These are phyloP conservation scores for Laterallus jamaicensis DNA, from an alignment of 2,113 vertebrate species.

Conservation along the genomic window DNA sequence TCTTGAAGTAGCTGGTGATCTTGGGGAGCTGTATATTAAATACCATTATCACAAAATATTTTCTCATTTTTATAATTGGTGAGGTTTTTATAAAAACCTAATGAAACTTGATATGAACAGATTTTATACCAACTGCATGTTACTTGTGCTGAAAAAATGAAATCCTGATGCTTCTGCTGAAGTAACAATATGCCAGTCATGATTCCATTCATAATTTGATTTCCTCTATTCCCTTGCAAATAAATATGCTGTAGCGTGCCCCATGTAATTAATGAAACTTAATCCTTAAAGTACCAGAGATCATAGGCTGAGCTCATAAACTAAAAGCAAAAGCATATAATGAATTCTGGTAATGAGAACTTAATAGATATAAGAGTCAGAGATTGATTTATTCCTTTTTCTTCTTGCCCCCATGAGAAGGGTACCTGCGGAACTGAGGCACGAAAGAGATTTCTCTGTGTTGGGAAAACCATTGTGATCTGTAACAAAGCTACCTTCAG, in stretches of 20 bases:
- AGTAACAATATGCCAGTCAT: not conserved
- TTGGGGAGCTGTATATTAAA: accelerated
- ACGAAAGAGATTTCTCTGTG: not conserved
- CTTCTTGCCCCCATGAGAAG: not conserved
- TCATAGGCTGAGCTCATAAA: not conserved
- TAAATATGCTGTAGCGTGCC: not conserved
- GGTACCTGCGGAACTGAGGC: conserved; percentile 23
- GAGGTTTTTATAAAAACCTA: not conserved
- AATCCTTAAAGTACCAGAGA: not conserved
- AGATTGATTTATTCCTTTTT: not conserved
- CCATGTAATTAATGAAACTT: conserved; percentile 3
- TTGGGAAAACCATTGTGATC: conserved; percentile 39
- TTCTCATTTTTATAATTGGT: not conserved
- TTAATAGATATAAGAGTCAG: not conserved
- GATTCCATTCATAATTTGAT: not conserved
- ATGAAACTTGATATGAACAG: not conserved
- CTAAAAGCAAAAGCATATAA: not conserved
- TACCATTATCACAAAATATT: not conserved
- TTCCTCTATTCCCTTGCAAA: not conserved
- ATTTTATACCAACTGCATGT: not conserved
- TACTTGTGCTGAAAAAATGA: not conserved
- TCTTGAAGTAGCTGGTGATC: not conserved
- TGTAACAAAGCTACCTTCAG: conserved; percentile 43
- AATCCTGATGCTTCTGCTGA: not conserved
- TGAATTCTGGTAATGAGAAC: conserved; percentile 8